Conservation (phyloP, 2,797 vertebrate species). For the Falco biarmicus region DNA sequence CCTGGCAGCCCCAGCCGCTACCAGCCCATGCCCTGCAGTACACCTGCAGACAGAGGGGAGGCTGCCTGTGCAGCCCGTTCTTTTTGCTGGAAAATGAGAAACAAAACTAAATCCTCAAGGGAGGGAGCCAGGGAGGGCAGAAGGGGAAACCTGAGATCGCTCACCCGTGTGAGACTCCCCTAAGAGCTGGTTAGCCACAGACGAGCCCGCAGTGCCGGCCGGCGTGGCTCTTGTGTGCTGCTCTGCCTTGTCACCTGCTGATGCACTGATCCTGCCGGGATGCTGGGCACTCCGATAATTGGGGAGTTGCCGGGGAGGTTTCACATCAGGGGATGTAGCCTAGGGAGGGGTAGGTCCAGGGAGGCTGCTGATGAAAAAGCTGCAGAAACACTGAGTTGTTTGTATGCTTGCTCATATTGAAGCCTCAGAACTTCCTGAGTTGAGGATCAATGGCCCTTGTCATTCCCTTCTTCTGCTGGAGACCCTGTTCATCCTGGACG, state of each 20-base stretch:
- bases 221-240: rapidly evolving
- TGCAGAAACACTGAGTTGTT: not conserved
- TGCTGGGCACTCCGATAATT: rapidly evolving
- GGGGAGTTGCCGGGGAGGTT: not conserved
- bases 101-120: not conserved
- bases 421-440: not conserved
- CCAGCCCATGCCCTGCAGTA: not conserved
- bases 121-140: not conserved
- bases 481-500: not conserved
- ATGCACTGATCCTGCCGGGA: rapidly evolving
- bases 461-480: not conserved
- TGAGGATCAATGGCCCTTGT: not conserved
- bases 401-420: not conserved
- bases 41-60: not conserved
- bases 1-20: not conserved
- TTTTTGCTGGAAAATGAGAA: not conserved
- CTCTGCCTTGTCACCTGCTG: not conserved
- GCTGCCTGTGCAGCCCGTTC: not conserved
- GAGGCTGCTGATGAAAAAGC: not conserved
- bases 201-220: not conserved
- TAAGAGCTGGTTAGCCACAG: too few relatives aligned
- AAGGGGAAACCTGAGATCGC: not conserved
- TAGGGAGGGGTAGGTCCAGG: not conserved
- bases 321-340: not conserved
- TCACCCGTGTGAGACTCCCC: rapidly evolving